These are phyloP conservation scores for Ophioninae sp. DNA, from an alignment of 2,888 invertebrate genomes.

Conservation along the genomic window DNA sequence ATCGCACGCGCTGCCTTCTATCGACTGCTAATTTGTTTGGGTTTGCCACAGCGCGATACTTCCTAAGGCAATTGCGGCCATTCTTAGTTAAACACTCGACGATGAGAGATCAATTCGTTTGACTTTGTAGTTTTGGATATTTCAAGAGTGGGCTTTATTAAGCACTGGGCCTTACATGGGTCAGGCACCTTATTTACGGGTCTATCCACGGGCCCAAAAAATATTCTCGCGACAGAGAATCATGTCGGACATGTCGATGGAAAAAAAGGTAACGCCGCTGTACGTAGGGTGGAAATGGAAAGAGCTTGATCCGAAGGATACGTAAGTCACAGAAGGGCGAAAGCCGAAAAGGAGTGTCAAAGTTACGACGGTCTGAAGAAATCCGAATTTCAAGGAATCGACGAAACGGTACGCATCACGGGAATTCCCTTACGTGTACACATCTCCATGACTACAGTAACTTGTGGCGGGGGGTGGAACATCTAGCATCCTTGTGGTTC, in stretches of 20 bases:
- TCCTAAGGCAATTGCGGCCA: too few relatives aligned
- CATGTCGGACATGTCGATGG: slow-evolving; percentile 4
- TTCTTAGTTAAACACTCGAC: too few relatives aligned
- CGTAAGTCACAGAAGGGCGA: slow-evolving; percentile 8
- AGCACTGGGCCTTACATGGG: too few relatives aligned
- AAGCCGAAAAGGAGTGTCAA: slow-evolving; percentile 3
- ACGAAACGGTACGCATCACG: slow-evolving; percentile 37
- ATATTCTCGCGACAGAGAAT: slow-evolving; percentile 34
- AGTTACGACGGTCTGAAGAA: background rate
- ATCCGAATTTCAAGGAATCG: slow-evolving; percentile 38
- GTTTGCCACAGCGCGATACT: too few relatives aligned
- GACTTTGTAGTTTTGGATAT: too few relatives aligned
- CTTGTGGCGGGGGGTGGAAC: background rate
- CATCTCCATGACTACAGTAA: background rate
- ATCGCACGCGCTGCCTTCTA: too few relatives aligned
- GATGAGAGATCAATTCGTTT: too few relatives aligned
- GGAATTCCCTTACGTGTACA: slow-evolving; percentile 12
- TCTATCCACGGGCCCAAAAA: slow-evolving; percentile 19
- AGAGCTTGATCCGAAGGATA: slow-evolving; percentile 18
- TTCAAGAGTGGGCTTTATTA: too few relatives aligned
- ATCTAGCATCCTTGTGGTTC: background rate
- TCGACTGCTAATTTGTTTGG: too few relatives aligned
- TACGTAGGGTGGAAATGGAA: background rate
- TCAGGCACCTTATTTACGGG: background rate
- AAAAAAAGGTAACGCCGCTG: background rate